Conservation (phyloP, 2,888 invertebrate species). For the Melieria picta region DNA sequence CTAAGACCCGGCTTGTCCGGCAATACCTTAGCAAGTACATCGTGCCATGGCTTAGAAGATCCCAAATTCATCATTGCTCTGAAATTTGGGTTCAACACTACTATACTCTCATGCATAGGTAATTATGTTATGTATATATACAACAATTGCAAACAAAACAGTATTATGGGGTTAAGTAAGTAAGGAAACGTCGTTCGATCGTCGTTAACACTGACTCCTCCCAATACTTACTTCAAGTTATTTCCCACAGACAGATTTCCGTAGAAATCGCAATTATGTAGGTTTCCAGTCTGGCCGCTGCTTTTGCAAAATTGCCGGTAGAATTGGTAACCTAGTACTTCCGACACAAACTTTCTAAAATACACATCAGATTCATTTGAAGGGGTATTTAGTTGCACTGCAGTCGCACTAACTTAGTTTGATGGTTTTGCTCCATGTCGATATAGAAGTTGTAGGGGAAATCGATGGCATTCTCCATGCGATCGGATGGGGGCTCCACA, state of each 20-base stretch:
- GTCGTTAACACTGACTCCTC: slow-evolving; percentile 56
- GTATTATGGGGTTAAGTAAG: too few species aligned
- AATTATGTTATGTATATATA: background rate
- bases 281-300: slow-evolving; percentile 77
- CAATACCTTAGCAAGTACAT: slow-evolving; percentile 76
- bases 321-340: slow-evolving; percentile 84
- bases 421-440: slow-evolving; percentile 61
- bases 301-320: slow-evolving; percentile 78
- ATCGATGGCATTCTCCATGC: slow-evolving; percentile 77
- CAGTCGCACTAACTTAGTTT: slow-evolving; percentile 54
- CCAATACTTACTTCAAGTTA: slow-evolving; percentile 66
- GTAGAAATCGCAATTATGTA: slow-evolving; percentile 88
- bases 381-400: background rate
- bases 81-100: background rate
- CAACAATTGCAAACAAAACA: too few species aligned
- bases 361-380: background rate
- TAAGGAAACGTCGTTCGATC: background rate
- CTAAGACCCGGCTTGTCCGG: slow-evolving; percentile 79
- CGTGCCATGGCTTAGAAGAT: slow-evolving; percentile 80
- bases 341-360: slow-evolving; percentile 78
- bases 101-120: background rate
- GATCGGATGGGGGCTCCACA: slow-evolving; percentile 72
- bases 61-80: slow-evolving; percentile 71
- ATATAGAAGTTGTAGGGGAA: slow-evolving; percentile 80
- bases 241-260: slow-evolving; percentile 80